A percentile compares a stretch with the other conserved stretches of the same genome.
These are phyloP conservation scores for Stylophora pistillata DNA, from an alignment of 64 coral and sea anemone species.

Conservation along the genomic window DNA sequence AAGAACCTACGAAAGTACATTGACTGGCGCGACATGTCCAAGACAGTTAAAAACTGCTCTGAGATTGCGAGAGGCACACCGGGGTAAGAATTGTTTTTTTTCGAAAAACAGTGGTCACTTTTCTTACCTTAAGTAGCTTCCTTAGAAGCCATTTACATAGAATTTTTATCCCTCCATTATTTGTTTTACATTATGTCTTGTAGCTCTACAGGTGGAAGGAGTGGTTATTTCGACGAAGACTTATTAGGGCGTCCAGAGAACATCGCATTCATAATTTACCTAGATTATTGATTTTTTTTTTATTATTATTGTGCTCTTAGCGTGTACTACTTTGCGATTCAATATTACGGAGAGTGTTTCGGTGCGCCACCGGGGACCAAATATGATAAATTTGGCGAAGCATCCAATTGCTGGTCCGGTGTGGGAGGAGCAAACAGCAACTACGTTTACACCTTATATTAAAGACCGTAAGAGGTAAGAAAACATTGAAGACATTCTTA, in stretches of 20 bases:
- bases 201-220: too few species aligned
- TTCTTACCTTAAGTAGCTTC: not conserved
- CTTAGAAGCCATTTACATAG: too few species aligned
- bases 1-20: slow-evolving; percentile 17
- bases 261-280: not conserved
- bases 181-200: too few species aligned
- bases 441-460: slow-evolving; percentile 7
- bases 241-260: too few species aligned
- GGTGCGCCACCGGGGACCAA: not conserved
- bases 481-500: too few species aligned
- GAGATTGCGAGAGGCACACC: not conserved
- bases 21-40: slow-evolving; percentile 48
- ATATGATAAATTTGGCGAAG: not conserved
- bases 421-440: slow-evolving; percentile 2
- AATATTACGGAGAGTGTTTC: slow-evolving; percentile 24
- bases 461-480: not conserved
- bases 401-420: slow-evolving; percentile 21
- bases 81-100: not conserved
- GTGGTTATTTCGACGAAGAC: too few species aligned
- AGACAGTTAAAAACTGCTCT: slow-evolving; percentile 33
- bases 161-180: too few species aligned
- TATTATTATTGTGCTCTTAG: not conserved
- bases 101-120: not conserved
- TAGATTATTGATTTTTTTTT: not conserved
- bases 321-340: slow-evolving; percentile 17